Percentiles rank a stretch among this genome's conserved stretches.
phyloP scores from a whole-genome alignment of 2,888 invertebrate genomes.

The Pyrocoelia pectoralis region DNA sequence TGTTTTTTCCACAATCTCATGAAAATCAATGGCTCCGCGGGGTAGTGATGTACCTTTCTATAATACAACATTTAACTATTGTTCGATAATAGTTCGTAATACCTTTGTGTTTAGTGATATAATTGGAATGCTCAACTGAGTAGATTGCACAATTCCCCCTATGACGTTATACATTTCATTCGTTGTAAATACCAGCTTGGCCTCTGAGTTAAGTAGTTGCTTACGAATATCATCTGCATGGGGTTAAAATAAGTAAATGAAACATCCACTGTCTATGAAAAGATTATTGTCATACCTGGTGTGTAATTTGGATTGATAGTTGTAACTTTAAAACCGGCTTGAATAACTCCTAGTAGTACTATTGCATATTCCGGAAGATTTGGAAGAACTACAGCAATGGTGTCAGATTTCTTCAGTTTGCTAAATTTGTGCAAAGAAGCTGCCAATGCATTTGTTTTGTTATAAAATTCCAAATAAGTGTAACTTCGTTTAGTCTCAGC shows the following conservation, averaged over 20 bases:
- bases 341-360: slow-evolving; percentile 70
- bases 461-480: slow-evolving; percentile 71
- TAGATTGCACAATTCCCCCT: slow-evolving; percentile 54
- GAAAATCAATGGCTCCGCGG: slow-evolving; percentile 64
- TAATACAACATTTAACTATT: slow-evolving; percentile 49
- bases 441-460: slow-evolving; percentile 66
- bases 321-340: slow-evolving; percentile 73
- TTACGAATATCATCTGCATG: slow-evolving; percentile 73
- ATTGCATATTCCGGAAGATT: slow-evolving; percentile 79
- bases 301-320: slow-evolving; percentile 78
- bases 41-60: neutral
- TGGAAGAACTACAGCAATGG: slow-evolving; percentile 73
- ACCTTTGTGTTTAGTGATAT: slow-evolving; percentile 61
- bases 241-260: slow-evolving; percentile 29
- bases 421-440: slow-evolving; percentile 65
- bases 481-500: slow-evolving; percentile 74
- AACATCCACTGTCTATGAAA: slow-evolving; percentile 41
- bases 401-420: slow-evolving; percentile 65
- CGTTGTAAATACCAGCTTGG: slow-evolving; percentile 69
- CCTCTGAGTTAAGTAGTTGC: slow-evolving; percentile 67
- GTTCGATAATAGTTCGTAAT: slow-evolving; percentile 53
- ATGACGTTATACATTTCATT: slow-evolving; percentile 63
- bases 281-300: slow-evolving; percentile 61
- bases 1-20: slow-evolving; percentile 63
- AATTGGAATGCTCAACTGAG: slow-evolving; percentile 61